Conservation (phyloP, 2,113 vertebrate species). For the Prietella phreatophila region DNA sequence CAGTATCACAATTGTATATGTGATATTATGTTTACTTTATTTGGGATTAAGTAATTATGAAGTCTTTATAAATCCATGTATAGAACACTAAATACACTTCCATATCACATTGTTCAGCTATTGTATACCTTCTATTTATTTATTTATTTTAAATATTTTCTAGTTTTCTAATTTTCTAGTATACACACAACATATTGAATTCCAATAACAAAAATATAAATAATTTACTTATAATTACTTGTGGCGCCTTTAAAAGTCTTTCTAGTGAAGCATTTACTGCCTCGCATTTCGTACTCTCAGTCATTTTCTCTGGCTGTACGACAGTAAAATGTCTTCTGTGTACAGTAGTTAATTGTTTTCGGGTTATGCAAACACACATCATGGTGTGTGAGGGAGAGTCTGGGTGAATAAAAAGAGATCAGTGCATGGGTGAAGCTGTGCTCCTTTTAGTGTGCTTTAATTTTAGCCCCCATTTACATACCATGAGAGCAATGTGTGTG, state of each 20-base stretch:
- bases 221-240: not conserved
- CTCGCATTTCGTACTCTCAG: not conserved
- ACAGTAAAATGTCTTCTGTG: conserved; percentile 3
- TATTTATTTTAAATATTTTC: not conserved
- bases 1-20: not conserved
- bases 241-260: conserved; percentile 1
- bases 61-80: not conserved
- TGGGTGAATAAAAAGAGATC: not conserved
- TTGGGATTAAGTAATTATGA: not conserved
- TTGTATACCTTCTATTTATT: not conserved
- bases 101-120: not conserved
- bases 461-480: conserved; percentile 34
- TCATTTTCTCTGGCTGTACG: conserved; percentile 15
- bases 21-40: not conserved
- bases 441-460: conserved; percentile 23
- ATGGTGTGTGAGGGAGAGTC: not conserved
- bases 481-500: conserved; percentile 4
- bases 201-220: not conserved
- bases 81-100: not conserved
- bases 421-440: not conserved
- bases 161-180: not conserved
- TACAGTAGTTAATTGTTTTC: conserved; percentile 2
- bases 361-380: conserved; percentile 32
- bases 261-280: not conserved
- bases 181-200: not conserved